Percentiles rank a stretch among this genome's conserved stretches.
phyloP scores from a whole-genome alignment of 2,888 invertebrate genomes.

The Odontocolon sp. region DNA sequence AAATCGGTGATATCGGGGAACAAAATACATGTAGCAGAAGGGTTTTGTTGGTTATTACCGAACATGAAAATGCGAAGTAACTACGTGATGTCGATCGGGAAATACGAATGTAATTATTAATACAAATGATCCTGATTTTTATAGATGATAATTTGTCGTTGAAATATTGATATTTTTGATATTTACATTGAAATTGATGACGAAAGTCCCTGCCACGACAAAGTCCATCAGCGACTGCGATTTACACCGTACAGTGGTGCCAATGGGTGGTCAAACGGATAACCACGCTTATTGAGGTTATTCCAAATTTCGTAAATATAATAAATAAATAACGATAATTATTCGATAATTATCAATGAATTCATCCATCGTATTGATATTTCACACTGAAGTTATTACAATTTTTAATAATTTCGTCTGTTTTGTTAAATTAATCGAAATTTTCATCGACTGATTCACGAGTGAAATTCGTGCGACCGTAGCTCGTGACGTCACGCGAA shows the following conservation, averaged over 20 bases:
- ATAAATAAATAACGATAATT: background rate
- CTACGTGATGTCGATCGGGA: slow-evolving; percentile 54
- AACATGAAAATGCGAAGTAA: slow-evolving; percentile 49
- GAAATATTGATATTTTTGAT: slow-evolving; percentile 65
- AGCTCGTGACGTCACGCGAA: slow-evolving; percentile 64
- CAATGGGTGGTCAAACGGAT: slow-evolving; percentile 46
- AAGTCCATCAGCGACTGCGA: slow-evolving; percentile 73
- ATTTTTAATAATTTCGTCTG: background rate
- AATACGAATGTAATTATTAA: slow-evolving; percentile 1
- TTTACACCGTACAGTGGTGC: slow-evolving; percentile 66
- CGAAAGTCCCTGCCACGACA: slow-evolving; percentile 68
- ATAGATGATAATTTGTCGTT: slow-evolving; percentile 33
- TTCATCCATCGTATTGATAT: background rate
- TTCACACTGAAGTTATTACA: background rate
- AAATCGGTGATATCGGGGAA: slow-evolving; percentile 52
- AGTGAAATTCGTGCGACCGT: slow-evolving; percentile 61
- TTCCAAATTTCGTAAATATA: slow-evolving; percentile 50
- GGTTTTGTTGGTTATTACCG: slow-evolving; percentile 65
- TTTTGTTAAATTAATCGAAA: background rate
- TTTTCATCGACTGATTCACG: slow-evolving; percentile 50
- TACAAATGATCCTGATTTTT: slow-evolving; percentile 32
- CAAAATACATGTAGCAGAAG: slow-evolving; percentile 55
- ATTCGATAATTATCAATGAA: background rate
- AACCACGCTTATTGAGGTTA: slow-evolving; percentile 70
- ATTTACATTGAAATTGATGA: slow-evolving; percentile 75